These are phyloP conservation scores for Drosophila albomicans DNA, from an alignment of 1,140 invertebrate species.

Conservation along the genomic window DNA sequence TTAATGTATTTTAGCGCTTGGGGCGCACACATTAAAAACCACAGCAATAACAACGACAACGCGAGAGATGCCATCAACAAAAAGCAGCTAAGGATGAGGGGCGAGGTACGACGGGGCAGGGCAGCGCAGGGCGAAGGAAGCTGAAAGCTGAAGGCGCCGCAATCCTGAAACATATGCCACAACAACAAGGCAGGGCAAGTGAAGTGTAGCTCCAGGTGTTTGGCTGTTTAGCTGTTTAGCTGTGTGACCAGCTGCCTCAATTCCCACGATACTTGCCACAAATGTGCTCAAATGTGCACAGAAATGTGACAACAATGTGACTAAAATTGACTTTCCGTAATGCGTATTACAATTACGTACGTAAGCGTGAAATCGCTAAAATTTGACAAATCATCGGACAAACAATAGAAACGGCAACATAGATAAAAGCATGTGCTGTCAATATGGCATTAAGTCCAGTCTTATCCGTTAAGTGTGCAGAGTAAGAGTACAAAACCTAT, in stretches of 20 bases:
- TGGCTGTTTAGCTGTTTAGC: background rate
- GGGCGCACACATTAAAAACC: constrained; percentile 56
- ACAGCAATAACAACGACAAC: constrained; percentile 20
- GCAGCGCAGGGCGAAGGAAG: background rate
- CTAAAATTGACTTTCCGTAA: constrained; percentile 34
- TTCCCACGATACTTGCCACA: constrained; percentile 45
- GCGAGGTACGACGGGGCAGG: background rate
- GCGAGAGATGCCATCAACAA: background rate
- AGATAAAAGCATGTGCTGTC: constrained; percentile 37
- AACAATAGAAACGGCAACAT: constrained; percentile 51
- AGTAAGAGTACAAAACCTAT: constrained; percentile 38
- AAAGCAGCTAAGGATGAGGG: background rate
- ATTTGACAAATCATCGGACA: constrained; percentile 73
- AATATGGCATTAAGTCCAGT: constrained; percentile 55
- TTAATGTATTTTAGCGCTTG: constrained; percentile 72
- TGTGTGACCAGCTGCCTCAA: constrained; percentile 19
- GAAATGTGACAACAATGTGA: constrained; percentile 32
- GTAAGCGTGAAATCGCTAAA: constrained; percentile 56
- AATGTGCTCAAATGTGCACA: constrained; percentile 14
- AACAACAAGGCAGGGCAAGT: background rate
- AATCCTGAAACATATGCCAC: constrained; percentile 16
- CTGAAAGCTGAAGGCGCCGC: constrained; percentile 1
- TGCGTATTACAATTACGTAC: constrained; percentile 52
- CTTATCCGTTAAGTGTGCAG: constrained; percentile 13
- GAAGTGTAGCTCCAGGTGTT: constrained; percentile 49